Percentiles rank a stretch among this genome's conserved stretches.
Evolutionary conservation across 1,140 invertebrate genomes (phyloP).

Genomic region (Diplogasteroides magnus): DNA sequence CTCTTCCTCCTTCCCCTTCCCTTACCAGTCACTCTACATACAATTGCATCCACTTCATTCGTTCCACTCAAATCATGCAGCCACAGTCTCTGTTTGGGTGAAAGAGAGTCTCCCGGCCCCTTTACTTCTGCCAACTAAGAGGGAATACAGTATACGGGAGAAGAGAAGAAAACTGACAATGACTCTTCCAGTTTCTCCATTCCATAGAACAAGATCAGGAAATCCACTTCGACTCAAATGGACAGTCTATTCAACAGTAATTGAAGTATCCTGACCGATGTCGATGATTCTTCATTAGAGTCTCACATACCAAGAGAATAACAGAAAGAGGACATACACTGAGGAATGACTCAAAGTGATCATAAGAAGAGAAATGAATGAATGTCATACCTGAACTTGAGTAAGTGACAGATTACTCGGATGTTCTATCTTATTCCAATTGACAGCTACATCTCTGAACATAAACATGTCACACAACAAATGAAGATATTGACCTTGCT

Average conservation of each 20-base stretch:
- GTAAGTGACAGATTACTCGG: neutral
- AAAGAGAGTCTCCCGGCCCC: neutral
- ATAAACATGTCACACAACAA: too few relatives aligned
- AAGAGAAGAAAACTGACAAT: neutral
- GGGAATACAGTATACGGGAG: neutral
- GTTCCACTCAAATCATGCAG: too few relatives aligned
- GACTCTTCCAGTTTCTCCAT: neutral
- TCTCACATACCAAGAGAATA: neutral
- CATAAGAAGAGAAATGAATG: neutral
- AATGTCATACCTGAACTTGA: neutral
- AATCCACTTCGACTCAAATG: neutral
- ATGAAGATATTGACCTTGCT: too few relatives aligned
- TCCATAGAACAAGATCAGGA: neutral
- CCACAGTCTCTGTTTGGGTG: neutral
- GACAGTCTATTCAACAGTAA: neutral
- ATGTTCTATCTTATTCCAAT: neutral
- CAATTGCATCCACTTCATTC: too few relatives aligned
- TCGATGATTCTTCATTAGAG: neutral
- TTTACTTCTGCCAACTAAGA: neutral
- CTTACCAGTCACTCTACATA: too few relatives aligned
- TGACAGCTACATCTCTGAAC: neutral
- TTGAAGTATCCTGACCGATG: neutral
- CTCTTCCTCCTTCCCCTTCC: too few relatives aligned
- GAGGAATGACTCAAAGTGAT: neutral
- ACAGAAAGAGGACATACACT: neutral